Conservation (phyloP, 1,140 invertebrate species). For the Halotydeus destructor region DNA sequence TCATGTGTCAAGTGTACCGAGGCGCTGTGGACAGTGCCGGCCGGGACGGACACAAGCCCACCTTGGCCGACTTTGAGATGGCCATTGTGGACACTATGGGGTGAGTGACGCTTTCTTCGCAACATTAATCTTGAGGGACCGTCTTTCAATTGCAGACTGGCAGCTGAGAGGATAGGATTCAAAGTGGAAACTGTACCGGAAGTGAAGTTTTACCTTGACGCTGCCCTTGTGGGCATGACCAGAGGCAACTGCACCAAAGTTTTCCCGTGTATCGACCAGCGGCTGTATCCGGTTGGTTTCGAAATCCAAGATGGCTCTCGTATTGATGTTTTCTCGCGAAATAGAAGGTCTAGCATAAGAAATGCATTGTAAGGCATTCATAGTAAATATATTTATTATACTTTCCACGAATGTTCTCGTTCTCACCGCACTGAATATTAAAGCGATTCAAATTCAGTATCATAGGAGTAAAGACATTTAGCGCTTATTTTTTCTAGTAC, state of each 20-base stretch:
- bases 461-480: no score
- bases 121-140: neutral
- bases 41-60: neutral
- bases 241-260: constrained; percentile 5
- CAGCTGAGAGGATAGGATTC: constrained; percentile 8
- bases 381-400: no score
- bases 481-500: no score
- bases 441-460: no score
- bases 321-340: no score
- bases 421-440: no score
- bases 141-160: constrained; percentile 5
- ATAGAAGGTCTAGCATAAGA: no score
- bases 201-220: constrained; percentile 12
- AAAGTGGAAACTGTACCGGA: constrained; percentile 9
- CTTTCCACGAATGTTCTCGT: no score
- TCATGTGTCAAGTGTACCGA: constrained; percentile 12
- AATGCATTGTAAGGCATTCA: no score
- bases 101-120: neutral
- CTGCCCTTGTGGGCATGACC: constrained; percentile 10
- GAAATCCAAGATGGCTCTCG: no score
- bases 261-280: constrained; percentile 13
- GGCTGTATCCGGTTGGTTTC: no score
- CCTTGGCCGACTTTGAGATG: constrained; percentile 7
- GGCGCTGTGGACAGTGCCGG: constrained; percentile 2
- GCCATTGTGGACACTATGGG: constrained; percentile 11